A percentile compares a stretch with the other conserved stretches of the same genome.
Evolutionary conservation across 2,888 invertebrate genomes (phyloP).

Genomic region (Orthonychiurus folsomi): DNA sequence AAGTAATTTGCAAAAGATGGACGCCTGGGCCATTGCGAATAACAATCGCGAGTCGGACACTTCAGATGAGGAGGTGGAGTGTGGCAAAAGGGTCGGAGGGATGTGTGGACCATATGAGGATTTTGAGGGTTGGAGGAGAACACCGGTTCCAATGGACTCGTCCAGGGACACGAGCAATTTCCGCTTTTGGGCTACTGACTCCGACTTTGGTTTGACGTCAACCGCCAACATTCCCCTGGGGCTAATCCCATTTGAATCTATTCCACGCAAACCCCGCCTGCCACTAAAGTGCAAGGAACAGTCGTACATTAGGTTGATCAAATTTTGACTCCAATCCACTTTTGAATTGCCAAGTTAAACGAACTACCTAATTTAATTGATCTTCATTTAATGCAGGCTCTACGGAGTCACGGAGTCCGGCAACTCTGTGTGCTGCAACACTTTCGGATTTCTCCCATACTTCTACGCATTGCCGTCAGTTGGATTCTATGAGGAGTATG

Average conservation of each 20-base stretch:
- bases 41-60: slow-evolving; percentile 26
- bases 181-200: slow-evolving; percentile 7
- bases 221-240: not conserved
- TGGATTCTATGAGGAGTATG: slow-evolving; percentile 15
- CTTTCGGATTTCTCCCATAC: slow-evolving; percentile 26
- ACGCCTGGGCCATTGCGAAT: slow-evolving; percentile 21
- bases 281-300: not conserved
- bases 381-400: slow-evolving; percentile 9
- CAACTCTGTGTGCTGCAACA: slow-evolving; percentile 23
- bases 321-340: no score
- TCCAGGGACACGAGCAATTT: no score
- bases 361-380: no score
- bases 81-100: no score
- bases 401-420: slow-evolving; percentile 12
- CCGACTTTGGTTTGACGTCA: slow-evolving; percentile 6
- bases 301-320: slow-evolving; percentile 7
- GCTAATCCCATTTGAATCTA: not conserved
- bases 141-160: not conserved
- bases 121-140: slow-evolving; percentile 14
- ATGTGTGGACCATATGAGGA: no score
- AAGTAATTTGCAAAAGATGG: no score
- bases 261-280: not conserved
- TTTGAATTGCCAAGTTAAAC: no score
- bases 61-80: slow-evolving; percentile 20
- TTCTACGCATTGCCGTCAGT: slow-evolving; percentile 28